Conservation (phyloP, 2,888 invertebrate genomes). For the Globia sparganii region DNA sequence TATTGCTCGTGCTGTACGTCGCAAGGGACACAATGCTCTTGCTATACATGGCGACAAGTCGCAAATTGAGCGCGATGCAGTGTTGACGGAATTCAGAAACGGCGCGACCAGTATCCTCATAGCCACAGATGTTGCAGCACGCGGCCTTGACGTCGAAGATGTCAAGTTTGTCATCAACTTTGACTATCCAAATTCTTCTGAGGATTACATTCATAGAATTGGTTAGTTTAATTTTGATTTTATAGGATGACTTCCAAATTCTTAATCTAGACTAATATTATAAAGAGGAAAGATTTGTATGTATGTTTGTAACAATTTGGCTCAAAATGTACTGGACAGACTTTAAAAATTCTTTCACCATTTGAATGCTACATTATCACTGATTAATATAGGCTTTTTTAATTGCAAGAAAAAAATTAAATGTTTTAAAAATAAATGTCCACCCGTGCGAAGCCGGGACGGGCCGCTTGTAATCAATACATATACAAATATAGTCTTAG, state of each 20-base stretch:
- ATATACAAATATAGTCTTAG: not conserved
- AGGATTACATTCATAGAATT: constrained; percentile 99
- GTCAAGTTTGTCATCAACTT: constrained; percentile 99
- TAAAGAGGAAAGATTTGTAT: no score
- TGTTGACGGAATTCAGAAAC: constrained; percentile 95
- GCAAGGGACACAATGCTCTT: constrained; percentile 94
- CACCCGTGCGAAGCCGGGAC: no score
- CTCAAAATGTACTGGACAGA: no score
- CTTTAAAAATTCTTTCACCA: no score
- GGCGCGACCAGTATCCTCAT: constrained; percentile 97
- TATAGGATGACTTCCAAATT: no score
- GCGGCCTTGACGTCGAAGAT: constrained; percentile 97
- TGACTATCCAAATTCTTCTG: constrained; percentile 99
- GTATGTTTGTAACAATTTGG: no score
- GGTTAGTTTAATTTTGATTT: constrained; percentile 82
- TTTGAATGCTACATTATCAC: no score
- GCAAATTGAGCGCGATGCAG: constrained; percentile 98
- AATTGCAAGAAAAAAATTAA: no score
- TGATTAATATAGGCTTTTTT: no score
- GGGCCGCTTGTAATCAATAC: not conserved
- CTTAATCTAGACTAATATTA: no score
- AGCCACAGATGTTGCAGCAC: constrained; percentile 98
- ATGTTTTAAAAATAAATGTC: no score
- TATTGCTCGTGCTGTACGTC: constrained; percentile 96
- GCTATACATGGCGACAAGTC: constrained; percentile 99